A percentile compares a stretch with the other conserved stretches of the same genome.
Conservation (phyloP, 2,113 vertebrate species). For the Carollia perspicillata region DNA sequence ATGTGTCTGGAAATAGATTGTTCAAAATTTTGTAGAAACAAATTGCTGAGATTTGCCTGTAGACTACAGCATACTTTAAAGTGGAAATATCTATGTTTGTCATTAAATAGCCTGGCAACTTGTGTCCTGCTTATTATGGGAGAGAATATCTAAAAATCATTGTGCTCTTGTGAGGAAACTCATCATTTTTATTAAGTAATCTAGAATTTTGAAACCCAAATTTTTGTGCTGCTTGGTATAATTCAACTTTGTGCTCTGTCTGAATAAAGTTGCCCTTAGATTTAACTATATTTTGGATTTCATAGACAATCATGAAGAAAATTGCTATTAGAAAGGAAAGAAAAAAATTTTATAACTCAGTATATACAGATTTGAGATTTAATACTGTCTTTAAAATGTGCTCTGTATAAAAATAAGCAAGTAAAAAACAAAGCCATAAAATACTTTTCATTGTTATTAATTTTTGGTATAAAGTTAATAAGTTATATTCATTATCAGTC, state of each 20-base stretch:
- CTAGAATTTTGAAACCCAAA: not conserved
- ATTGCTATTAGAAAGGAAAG: not conserved
- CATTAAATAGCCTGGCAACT: not conserved
- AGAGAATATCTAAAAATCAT: not conserved
- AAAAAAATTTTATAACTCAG: not conserved
- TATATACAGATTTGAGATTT: not conserved
- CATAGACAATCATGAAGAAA: not conserved
- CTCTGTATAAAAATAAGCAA: not conserved
- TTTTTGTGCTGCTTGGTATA: not conserved
- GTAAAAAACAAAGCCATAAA: not conserved
- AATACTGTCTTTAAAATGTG: not conserved
- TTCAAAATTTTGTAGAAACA: not conserved
- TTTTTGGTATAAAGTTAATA: not conserved
- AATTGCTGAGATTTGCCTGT: not conserved
- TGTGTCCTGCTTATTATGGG: not conserved
- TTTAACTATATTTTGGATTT: not conserved
- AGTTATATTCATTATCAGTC: not conserved
- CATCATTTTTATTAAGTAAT: not conserved
- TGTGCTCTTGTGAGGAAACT: not conserved
- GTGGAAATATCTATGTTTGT: not conserved
- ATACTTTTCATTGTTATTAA: not conserved
- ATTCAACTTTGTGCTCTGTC: not conserved
- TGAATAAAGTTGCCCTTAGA: not conserved
- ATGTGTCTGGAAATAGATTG: not conserved
- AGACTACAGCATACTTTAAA: not conserved